Conservation (phyloP, 2,113 vertebrate species). For the Chaetops frenatus region DNA sequence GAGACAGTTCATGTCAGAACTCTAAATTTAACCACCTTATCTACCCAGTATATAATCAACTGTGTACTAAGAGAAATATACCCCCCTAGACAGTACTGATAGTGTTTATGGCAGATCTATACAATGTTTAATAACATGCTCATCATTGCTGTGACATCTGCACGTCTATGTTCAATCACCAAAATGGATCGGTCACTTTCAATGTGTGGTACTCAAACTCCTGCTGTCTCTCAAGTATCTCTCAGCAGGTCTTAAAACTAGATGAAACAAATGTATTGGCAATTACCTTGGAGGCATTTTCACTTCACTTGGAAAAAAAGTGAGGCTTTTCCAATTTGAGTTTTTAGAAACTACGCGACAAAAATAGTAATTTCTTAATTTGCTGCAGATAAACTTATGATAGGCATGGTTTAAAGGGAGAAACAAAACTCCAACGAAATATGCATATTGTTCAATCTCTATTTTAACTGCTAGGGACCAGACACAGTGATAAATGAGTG, state of each 20-base stretch:
- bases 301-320: background rate
- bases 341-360: background rate
- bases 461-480: background rate
- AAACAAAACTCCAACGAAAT: background rate
- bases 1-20: background rate
- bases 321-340: background rate
- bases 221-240: background rate
- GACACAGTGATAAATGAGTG: background rate
- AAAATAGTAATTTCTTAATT: background rate
- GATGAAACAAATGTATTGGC: background rate
- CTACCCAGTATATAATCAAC: background rate
- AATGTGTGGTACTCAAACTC: background rate
- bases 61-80: background rate
- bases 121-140: background rate
- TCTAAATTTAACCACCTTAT: background rate
- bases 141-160: background rate
- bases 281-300: background rate
- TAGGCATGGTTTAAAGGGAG: background rate
- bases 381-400: background rate
- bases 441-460: background rate
- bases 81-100: background rate
- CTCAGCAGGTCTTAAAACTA: background rate
- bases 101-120: background rate
- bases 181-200: background rate
- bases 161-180: background rate